Base-by-base conservation (phyloP, 2,113 vertebrate genomes). In the Cyrtonyx montezumae region DNA sequence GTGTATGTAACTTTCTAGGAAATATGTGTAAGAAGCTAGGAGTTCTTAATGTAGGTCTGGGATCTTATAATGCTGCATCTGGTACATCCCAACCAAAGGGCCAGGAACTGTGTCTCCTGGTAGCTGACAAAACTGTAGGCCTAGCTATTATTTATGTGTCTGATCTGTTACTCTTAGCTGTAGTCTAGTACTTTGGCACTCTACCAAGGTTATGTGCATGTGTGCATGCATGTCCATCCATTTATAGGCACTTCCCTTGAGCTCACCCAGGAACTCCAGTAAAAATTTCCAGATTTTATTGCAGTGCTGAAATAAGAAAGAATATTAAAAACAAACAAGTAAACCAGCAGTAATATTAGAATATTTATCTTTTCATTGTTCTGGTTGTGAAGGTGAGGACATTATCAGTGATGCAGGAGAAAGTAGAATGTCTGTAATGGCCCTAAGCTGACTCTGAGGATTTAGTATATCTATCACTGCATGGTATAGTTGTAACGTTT, bases 201-300 rank as follows among this genome's bases (percentile, higher is more conserved):
- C 15, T 49, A 32, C 65, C 56, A 61, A 42, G 25, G 4, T 2
- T 71, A 36, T 5, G 4, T n/a, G 23, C 40, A n/a, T 22, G 37
- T 30, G 5, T 63, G 13, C 3, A 2, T 16, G 49, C 0, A 1
- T 22, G 15, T 25, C 37, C 4, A 3, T n/a, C 34, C 32, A 63
- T 45, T 62, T 21, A 13, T 34, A 70, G 21, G 48, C 43, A 59
- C 30, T 30, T 88, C 58, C n/a, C n/a, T 62, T 62, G 10, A 40
- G 15, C 17, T 63, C 40, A 40, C 16, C 9, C 61, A 28, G 36
- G 25, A 37, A 28, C 25, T 63, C 36, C 61, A 63, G 61, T 63
- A 28, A 26, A 40, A 40, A 63, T 40, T 40, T 40, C 61, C 61
- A 40, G 36, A 63, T 63, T 88, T 67, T 28, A 30, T 34, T 46